These are phyloP conservation scores for Perdita meconis DNA, from an alignment of 2,888 invertebrate species.

Conservation along the genomic window DNA sequence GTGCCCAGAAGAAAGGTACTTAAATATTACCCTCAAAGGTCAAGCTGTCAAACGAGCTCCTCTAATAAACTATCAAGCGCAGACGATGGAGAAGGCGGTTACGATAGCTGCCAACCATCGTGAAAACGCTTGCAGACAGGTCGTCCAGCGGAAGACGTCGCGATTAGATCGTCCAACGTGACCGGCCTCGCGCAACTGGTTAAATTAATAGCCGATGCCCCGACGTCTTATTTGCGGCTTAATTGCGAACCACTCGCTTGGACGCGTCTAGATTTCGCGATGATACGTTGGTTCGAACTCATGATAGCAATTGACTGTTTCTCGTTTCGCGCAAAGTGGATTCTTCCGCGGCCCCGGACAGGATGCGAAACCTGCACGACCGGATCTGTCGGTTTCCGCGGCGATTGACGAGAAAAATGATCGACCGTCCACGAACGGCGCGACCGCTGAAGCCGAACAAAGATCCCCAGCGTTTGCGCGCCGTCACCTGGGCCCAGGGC, in stretches of 20 bases:
- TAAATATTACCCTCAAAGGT: background rate
- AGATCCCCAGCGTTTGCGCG: background rate
- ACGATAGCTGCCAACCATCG: background rate
- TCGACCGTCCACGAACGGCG: background rate
- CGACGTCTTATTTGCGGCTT: slow-evolving; percentile 1
- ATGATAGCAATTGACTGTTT: background rate
- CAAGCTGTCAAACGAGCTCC: too few species aligned
- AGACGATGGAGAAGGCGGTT: too few species aligned
- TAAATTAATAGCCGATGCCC: slow-evolving; percentile 16
- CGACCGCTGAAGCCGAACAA: background rate
- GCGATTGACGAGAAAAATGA: slow-evolving; percentile 43
- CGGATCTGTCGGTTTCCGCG: slow-evolving; percentile 50
- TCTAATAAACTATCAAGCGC: too few species aligned
- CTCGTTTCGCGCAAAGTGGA: slow-evolving; percentile 30
- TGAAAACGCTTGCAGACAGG: background rate
- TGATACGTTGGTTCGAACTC: background rate
- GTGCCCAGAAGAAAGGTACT: too few species aligned
- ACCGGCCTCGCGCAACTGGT: background rate
- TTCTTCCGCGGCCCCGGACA: slow-evolving; percentile 30
- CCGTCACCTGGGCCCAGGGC: background rate
- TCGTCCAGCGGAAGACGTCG: background rate
- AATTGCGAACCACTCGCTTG: background rate
- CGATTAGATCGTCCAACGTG: background rate
- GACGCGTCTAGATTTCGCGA: slow-evolving; percentile 9
- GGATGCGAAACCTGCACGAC: slow-evolving; percentile 61